Percentiles rank a stretch among this genome's conserved stretches.
phyloP scores from a whole-genome alignment of 1,140 invertebrate genomes.

The Bombus confusus region DNA sequence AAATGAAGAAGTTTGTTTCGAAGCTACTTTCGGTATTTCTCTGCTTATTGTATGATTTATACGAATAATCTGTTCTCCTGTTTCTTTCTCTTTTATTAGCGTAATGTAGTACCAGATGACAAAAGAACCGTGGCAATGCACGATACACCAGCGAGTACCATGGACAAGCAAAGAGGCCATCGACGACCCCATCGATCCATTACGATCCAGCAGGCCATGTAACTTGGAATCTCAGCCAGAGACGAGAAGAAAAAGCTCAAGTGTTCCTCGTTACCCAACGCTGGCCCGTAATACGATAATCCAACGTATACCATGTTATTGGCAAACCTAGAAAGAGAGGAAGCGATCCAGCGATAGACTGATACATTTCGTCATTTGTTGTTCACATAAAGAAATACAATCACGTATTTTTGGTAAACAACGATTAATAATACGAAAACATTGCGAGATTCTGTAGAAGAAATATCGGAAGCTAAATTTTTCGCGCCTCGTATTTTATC shows the following conservation, averaged over 20 bases:
- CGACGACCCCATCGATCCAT: conserved; percentile 92
- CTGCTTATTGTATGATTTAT: background rate
- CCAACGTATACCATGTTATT: conserved; percentile 93
- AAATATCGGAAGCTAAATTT: too few species aligned
- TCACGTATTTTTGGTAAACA: background rate
- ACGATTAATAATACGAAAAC: background rate
- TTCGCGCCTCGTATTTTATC: background rate
- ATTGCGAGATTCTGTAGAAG: background rate
- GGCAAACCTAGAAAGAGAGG: conserved; percentile 82
- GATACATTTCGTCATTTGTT: background rate
- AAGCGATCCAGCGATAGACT: background rate
- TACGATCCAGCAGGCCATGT: conserved; percentile 91
- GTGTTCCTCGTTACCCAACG: conserved; percentile 92
- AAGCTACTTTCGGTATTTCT: background rate
- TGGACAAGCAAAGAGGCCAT: conserved; percentile 92
- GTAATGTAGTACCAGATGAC: conserved; percentile 84
- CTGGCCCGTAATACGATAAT: conserved; percentile 93
- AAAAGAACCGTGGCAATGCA: conserved; percentile 92
- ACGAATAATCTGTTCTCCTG: background rate
- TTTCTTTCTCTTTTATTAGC: background rate
- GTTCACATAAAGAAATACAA: background rate
- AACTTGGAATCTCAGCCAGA: conserved; percentile 92
- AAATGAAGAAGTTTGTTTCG: background rate
- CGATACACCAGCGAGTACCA: conserved; percentile 91
- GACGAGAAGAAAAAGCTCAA: conserved; percentile 93